Base-by-base conservation (phyloP, 2,888 invertebrate genomes). In the Exephanes ischioxanthus region DNA sequence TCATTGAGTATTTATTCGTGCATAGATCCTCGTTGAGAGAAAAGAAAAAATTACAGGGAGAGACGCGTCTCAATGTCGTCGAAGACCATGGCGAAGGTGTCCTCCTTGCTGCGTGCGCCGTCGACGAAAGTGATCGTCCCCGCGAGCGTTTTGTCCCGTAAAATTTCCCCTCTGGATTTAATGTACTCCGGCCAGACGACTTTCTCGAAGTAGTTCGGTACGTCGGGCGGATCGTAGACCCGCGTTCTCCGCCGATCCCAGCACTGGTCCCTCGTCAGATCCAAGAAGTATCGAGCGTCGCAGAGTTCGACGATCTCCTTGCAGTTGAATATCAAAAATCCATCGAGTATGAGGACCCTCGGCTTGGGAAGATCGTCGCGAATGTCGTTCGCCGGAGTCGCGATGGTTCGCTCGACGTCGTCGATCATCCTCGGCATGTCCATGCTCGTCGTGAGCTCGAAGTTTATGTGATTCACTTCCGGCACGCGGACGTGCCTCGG, bases 101-200 rank as follows among this genome's bases (percentile, higher is more conserved):
- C 88, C 63, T 91, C 86, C 61, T 88, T 86, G 45, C 71, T 85
- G 7, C 2, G 37, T 3, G 73, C 84, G 67, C 92, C 93, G 88
- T 93, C 92, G 6, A 93, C 75, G 80, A 93, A 93, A 26, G 58
- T 90, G 66, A 93, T 89, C 0, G 85, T 80, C 3, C 89, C 80
- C 9, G 53, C 77, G 19, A 93, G 86, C 45, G 89, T 72, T 30
- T 86, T 67, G 77, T 94, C 89, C 45, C 86, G 86, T 71, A 90
- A 82, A 41, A 95, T 93, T 90, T 95, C 95, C 30, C 93, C 89
- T 55, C 95, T 93, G 89, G 97, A 95, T 89, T 94, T 94, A 81
- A 96, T 90, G 92, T 98, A 97, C 91, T 96, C 96, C n/a, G 98
- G 98, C 98, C 99, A 99, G n/a, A 97, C 98, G 92, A 97, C 96